Evolutionary conservation across 1,140 invertebrate species (phyloP), one percentile per base, ranked within the genome.

Genomic region (Planococcus citri): DNA sequence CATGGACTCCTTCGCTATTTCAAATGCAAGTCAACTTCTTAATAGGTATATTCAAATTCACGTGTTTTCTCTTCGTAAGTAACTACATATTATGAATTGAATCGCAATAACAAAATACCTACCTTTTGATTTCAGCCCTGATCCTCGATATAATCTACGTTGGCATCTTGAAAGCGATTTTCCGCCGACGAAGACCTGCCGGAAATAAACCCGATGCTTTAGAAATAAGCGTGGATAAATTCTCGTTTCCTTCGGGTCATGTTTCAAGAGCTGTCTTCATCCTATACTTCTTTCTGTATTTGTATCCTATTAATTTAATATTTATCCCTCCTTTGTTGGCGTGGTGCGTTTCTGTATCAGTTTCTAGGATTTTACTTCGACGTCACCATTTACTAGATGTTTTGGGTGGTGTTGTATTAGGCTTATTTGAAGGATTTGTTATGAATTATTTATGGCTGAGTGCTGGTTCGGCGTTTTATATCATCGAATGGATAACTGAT

Each of bases 181-280:
- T 88, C 17, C 81, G 91, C 72, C 80, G 95, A 74, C 80, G 86
- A 75, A 79, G 95, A 58, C 95, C 94, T 17, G 72, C 81, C 0
- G 79, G 82, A 21, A 88, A 90, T 76, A 75, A 77, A 41, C 70
- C 73, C 57, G 87, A 91, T 72, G 83, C 85, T 79, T 75, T 80
- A 2, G 79, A 82, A 77, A 83, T 76, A 78, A 82, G 85, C 0
- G 81, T 93, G 0, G 95, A 98, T 78, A 89, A 94, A 74, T 97
- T 88, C 77, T 94, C 94, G 37, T 98, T 98, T 78, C 96, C 95
- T 27, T 97, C 95, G 0, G 96, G 96, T 0, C 96, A 99, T 80
- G 85, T 92, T 1, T 94, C 92, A n/a, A 80, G 96, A 74, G 85
- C 92, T 10, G 82, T 87, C 12, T 86, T 92, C 76, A 78, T 98